Percentiles rank a stretch among this genome's conserved stretches.
These are phyloP conservation scores for Phoxinus phoxinus DNA, from an alignment of 2,113 vertebrate genomes.

Conservation along the genomic window DNA sequence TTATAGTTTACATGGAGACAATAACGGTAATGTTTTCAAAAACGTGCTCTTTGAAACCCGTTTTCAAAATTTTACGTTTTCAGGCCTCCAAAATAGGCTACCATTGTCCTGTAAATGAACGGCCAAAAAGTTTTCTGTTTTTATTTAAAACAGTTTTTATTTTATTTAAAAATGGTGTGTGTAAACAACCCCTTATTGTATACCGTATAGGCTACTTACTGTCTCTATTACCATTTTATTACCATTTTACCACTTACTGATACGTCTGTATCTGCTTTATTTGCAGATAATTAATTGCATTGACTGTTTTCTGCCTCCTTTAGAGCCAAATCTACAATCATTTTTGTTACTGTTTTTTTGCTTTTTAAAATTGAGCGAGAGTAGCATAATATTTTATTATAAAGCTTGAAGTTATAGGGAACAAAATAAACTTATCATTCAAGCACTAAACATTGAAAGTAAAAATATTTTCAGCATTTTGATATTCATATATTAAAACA, in stretches of 20 bases:
- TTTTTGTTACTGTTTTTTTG: background rate
- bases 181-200: background rate
- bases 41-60: no score
- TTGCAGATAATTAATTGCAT: slow-evolving; percentile 83
- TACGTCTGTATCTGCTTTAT: slow-evolving; percentile 52
- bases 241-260: background rate
- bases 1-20: no score
- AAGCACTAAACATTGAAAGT: background rate
- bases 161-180: no score
- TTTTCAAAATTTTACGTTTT: no score
- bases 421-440: background rate
- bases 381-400: background rate
- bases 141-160: no score
- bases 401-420: background rate
- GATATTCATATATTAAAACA: background rate
- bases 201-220: background rate
- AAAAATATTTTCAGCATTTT: background rate
- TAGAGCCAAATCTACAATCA: slow-evolving; percentile 12
- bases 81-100: no score
- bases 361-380: background rate
- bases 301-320: slow-evolving; percentile 60
- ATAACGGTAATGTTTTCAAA: no score
- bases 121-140: no score
- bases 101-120: no score
- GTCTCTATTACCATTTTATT: background rate